Evolutionary conservation across 2,797 vertebrate species (phyloP).

Genomic region (Cyprinodon diabolis): DNA sequence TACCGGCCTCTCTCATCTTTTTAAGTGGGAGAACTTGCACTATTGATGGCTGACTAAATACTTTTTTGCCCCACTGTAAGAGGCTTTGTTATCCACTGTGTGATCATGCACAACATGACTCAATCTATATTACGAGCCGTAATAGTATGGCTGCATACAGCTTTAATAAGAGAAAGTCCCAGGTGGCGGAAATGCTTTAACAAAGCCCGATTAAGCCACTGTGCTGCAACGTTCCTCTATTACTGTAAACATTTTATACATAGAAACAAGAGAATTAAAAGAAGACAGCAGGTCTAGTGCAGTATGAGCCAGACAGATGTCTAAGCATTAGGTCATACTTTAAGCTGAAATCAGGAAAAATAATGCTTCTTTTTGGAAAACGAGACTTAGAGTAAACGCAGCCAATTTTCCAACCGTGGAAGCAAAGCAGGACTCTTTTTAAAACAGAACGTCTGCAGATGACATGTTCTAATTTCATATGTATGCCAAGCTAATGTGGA

Average conservation of each 20-base stretch:
- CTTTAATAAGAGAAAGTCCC: slow-evolving; percentile 4
- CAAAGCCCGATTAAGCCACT: slow-evolving; percentile 55
- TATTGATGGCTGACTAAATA: too few species aligned
- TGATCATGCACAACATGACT: slow-evolving; percentile 33
- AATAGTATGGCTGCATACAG: slow-evolving; percentile 18
- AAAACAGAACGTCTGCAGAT: not conserved
- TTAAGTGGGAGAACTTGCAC: too few species aligned
- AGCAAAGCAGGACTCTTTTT: not conserved
- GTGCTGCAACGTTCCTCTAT: slow-evolving; percentile 34
- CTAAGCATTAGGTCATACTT: slow-evolving; percentile 14
- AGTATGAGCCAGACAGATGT: slow-evolving; percentile 19
- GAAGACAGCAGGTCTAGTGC: slow-evolving; percentile 2
- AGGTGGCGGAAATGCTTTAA: slow-evolving; percentile 27
- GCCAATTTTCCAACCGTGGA: too few species aligned
- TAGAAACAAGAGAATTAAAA: slow-evolving; percentile 50
- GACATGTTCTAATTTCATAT: not conserved
- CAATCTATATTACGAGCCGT: slow-evolving; percentile 29
- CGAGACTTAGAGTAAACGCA: too few species aligned
- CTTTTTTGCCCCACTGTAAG: too few species aligned
- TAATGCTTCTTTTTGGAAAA: too few species aligned
- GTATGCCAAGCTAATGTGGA: not conserved
- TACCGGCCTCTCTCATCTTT: too few species aligned
- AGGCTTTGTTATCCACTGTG: slow-evolving; percentile 33
- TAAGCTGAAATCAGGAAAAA: not conserved
- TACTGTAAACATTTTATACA: slow-evolving; percentile 27